Evolutionary conservation across 1,140 invertebrate species (phyloP).

Genomic region (Oreohelix idahoensis): DNA sequence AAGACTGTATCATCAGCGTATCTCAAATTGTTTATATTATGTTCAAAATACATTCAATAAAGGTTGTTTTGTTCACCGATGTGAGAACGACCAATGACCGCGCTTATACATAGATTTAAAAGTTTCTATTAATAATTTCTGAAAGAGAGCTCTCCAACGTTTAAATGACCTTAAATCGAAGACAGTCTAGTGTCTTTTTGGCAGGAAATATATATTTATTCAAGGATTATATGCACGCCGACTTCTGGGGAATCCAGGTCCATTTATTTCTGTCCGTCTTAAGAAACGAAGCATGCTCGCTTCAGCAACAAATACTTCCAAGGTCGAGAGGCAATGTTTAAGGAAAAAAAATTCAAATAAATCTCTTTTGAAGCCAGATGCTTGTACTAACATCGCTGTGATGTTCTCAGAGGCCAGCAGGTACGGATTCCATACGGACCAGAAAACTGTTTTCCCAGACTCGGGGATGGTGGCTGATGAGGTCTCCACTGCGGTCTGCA

Average conservation of each 20-base stretch:
- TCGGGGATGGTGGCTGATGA: background rate
- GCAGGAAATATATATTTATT: background rate
- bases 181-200: background rate
- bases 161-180: too few relatives aligned
- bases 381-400: background rate
- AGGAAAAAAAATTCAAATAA: background rate
- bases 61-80: too few relatives aligned
- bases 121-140: too few relatives aligned
- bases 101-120: too few relatives aligned
- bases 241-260: background rate
- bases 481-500: background rate
- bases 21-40: too few relatives aligned
- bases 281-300: background rate
- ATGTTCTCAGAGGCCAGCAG: background rate
- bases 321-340: background rate
- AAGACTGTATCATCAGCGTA: too few relatives aligned
- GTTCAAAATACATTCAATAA: too few relatives aligned
- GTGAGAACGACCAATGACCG: too few relatives aligned
- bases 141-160: too few relatives aligned
- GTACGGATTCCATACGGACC: background rate
- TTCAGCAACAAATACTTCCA: background rate
- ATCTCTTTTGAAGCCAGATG: background rate
- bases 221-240: background rate
- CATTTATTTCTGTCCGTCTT: background rate
- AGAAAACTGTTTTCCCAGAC: background rate